Base-by-base conservation (phyloP, 2,888 invertebrate species). In the Horisme vitalbata region DNA sequence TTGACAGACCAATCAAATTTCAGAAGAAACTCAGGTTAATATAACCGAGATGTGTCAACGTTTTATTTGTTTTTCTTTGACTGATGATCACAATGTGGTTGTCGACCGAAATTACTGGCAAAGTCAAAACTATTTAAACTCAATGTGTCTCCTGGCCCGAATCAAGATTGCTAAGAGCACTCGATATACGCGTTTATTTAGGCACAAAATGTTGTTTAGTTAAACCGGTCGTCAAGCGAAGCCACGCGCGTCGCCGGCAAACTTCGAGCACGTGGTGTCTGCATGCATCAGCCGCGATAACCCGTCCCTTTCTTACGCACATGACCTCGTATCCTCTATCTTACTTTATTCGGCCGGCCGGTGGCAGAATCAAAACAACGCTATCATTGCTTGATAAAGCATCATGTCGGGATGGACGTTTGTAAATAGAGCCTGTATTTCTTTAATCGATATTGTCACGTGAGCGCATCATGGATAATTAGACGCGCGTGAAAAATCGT, bases 231-330 rank as follows among this genome's bases (percentile, higher is more conserved):
- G 26, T 18, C 23, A 39, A 18, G 44, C 18, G 35, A 41, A 50
- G 32, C 34, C 32, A 28, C 36, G 41, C 41, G 41, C 36, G 46
- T 24, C 14, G 21, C 37, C 30, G 26, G 47, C 54, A 27, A 11
- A 30, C 33, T 14, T 12, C 14, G 33, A 60, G 54, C 71, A 79
- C 79, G 77, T 71, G 72, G 59, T 66, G 59, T 45, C 63, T 59
- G 73, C 71, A 68, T 76, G 75, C 54, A 51, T 52, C 57, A 13
- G 11, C 59, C 79, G 79, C 77, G 80, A 61, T 69, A 58, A 36
- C 59, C 62, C 55, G 58, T 71, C 69, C 57, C 65, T 23, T 52
- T 68, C 67, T 52, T 53, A 61, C 70, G 51, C 51, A 39, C 15
- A 31, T 39, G 30, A 38, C 31, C 46, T 55, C 54, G 45, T 61